Percentiles rank a stretch among this genome's conserved stretches.
Conservation (phyloP, 2,113 vertebrate species). For the Grantiella picta region DNA sequence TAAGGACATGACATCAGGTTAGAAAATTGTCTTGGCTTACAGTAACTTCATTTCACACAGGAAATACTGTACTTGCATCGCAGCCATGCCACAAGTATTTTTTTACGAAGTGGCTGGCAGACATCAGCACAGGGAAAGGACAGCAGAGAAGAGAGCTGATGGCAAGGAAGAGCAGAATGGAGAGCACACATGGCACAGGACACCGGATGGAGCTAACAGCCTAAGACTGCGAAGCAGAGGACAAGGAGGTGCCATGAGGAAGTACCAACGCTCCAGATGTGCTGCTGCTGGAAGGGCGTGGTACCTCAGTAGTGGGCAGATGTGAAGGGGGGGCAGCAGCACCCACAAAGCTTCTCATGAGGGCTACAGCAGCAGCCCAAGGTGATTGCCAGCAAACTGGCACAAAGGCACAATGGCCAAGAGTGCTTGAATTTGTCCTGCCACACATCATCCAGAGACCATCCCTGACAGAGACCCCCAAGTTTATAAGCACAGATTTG, state of each 20-base stretch:
- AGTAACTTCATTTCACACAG: neutral
- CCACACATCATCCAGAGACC: neutral
- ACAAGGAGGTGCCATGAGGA: neutral
- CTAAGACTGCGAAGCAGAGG: neutral
- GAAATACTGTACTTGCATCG: neutral
- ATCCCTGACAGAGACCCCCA: neutral
- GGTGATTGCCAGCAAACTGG: neutral
- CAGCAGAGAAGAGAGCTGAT: neutral
- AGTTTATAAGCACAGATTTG: neutral
- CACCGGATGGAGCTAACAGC: fast-evolving
- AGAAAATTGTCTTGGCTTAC: neutral
- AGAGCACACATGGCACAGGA: neutral
- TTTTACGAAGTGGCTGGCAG: neutral
- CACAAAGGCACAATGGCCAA: neutral
- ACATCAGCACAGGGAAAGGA: neutral
- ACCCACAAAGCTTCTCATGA: neutral
- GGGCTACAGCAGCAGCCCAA: neutral
- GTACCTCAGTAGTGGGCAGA: fast-evolving
- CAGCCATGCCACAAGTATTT: neutral
- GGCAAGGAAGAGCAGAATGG: neutral
- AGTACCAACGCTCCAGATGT: neutral
- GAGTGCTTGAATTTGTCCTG: neutral
- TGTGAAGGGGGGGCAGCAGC: neutral
- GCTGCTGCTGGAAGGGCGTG: neutral
- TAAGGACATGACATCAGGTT: neutral